Evolutionary conservation across 2,113 vertebrate genomes (phyloP), one percentile per base, ranked within the genome.

Genomic region (Salvelinus alpinus): DNA sequence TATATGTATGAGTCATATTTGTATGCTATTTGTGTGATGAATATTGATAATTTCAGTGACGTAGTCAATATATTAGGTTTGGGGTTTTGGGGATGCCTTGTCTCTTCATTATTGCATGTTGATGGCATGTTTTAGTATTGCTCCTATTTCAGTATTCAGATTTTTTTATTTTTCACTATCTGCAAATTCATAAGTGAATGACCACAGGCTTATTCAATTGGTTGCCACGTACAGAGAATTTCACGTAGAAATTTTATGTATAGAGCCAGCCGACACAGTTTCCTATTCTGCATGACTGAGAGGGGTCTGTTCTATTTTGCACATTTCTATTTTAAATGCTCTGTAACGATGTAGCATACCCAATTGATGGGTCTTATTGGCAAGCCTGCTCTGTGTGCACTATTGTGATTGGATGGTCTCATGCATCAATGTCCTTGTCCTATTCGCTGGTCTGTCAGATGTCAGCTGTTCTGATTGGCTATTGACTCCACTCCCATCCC

Each of bases 401-500:
- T 57, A 14, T 18, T 54, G 59, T 62, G 59, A 22, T 62, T 24
- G 54, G 16, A 22, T 22, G n/a, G 7, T 62, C 1, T 62, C 18
- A 62, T 54, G 51, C 51, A 54, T 62, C 6, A 20, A 20, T 57
- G 54, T 20, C 18, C 59, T 62, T 13, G 59, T 62, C 59, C n/a
- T n/a, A 62, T 22, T 24, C 4, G 59, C 18, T 62, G 9, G n/a
- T 62, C 7, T n/a, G 59, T 62, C n/a, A n/a, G 2, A 22, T 22
- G n/a, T 57, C 18, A 57, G 18, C 54, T 22, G 2, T n/a, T 22
- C 7, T 62, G 59, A 62, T 24, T 62, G n/a, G 5, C 59, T 24
- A 16, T 62, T 62, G 59, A 62, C 8, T 62, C 59, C n/a, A 14
- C 6, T 75, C 34, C 62, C 1, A 47, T 57, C 62, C 86, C 69